Conservation (phyloP, 1,140 invertebrate genomes). For the Drosophila tani region DNA sequence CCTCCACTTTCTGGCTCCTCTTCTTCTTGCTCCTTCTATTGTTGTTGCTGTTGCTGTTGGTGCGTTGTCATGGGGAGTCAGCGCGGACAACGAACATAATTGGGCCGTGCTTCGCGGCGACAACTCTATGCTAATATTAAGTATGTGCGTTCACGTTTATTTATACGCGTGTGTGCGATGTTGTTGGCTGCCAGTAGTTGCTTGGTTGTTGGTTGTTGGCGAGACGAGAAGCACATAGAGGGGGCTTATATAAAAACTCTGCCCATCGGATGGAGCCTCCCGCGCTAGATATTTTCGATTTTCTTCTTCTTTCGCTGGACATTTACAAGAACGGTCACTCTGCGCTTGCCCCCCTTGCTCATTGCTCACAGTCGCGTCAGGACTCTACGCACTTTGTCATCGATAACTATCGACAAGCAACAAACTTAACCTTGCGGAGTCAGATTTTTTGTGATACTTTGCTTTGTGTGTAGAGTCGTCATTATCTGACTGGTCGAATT, state of each 20-base stretch:
- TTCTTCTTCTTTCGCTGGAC: slow-evolving; percentile 4
- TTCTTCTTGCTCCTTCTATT: slow-evolving; percentile 33
- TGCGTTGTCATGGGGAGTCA: slow-evolving; percentile 74
- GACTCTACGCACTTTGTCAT: neutral
- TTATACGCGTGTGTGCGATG: slow-evolving; percentile 36
- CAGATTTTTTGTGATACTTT: neutral
- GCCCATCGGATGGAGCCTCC: slow-evolving; percentile 22
- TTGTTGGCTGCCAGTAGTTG: slow-evolving; percentile 22
- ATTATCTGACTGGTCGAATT: neutral
- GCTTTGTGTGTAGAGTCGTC: neutral
- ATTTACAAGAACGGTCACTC: slow-evolving; percentile 4
- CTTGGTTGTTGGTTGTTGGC: slow-evolving; percentile 34
- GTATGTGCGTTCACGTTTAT: slow-evolving; percentile 48
- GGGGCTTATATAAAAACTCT: slow-evolving; percentile 50
- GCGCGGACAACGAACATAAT: slow-evolving; percentile 26
- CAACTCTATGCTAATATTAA: slow-evolving; percentile 66
- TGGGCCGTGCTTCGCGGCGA: slow-evolving; percentile 19
- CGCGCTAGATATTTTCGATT: slow-evolving; percentile 11
- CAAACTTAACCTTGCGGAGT: no score
- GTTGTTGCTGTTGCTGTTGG: slow-evolving; percentile 34
- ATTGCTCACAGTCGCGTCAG: neutral
- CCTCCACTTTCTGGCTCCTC: slow-evolving; percentile 24
- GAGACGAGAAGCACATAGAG: slow-evolving; percentile 34
- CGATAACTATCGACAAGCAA: neutral
- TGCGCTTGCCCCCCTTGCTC: neutral